Base-by-base conservation (phyloP, 2,113 vertebrate species). In the Caranx ignobilis region DNA sequence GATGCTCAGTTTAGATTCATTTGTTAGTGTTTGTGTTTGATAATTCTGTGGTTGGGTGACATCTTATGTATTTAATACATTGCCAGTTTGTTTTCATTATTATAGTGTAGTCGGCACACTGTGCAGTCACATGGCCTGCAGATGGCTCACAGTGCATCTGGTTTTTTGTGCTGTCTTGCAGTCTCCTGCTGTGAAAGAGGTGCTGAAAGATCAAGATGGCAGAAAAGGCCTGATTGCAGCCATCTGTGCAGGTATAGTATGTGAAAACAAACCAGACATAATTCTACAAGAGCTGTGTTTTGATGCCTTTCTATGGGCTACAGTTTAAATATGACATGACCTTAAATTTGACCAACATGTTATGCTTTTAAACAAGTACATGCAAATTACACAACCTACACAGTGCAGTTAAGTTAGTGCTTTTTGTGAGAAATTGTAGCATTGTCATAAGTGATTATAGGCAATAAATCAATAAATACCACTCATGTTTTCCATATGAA, bases 191-290 rank as follows among this genome's bases (percentile, higher is more conserved):
- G 98, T 99, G 92, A 98, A 96, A 83, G 96, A 97, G 34, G 79
- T 99, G 75, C 87, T 99, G 90, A 96, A 96, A 87, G 97, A 97
- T 39, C 98, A 99, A 89, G 97, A 98, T 75, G 91, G 88, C 89
- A 95, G 96, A 84, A 97, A 97, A 88, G 97, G 97, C 34, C 95
- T 99, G 85, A 99, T 99, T 54, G 98, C 98, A 34, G 98, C 98
- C 83, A 98, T 99, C 92, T 99, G 98, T 90, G 98, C 98, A 95
- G 98, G 98, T 99, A 92, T 75, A 35, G 2, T 79, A 61, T 59
- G 21, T 47, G 56, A 82, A 88, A 88, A 75, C 63, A 75, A 62
- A 63, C 41, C 43, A 76, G 19, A 34, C 37, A 18, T 77, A 41
- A 60, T 82, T 80, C 65, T 62, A n/a, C 43, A 13, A 12, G 0